Evolutionary conservation across 2,888 invertebrate species (phyloP), one percentile per base, ranked within the genome.

Genomic region (Scaptomyza tumidula): DNA sequence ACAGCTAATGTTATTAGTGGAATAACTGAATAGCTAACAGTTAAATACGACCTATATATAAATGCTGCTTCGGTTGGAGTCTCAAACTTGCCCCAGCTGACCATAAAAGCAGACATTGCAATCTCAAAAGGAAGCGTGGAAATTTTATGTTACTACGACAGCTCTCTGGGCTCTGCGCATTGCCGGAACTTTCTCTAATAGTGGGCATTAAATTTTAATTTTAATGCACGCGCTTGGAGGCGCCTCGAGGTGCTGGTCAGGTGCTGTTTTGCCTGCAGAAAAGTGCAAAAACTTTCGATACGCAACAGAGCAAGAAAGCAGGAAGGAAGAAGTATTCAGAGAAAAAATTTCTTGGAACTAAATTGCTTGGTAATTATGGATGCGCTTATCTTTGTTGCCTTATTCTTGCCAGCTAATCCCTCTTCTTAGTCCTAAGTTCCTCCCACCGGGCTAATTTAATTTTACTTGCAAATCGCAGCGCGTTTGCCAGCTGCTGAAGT

Each of bases 131-230:
- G 35, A 52, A 56, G 53, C 24, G 37, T 37, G 16, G 16, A 58
- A 78, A 66, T 65, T 75, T 62, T 48, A 75, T 75, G 74, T 59
- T 75, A 77, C 43, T 71, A 55, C 54, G 60, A 31, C 46, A 58
- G 57, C 62, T 53, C 41, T 2, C 35, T 3, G 24, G 19, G 45
- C 54, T 39, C 33, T 33, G 53, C 71, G 27, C 10, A 54, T 53
- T 58, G 50, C 56, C 75, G 54, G 73, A 76, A 75, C 49, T 62
- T 41, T 41, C 62, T 61, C 49, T 70, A 66, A 74, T 83, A 83
- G 80, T 70, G 57, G 54, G 50, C 55, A 64, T 86, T 80, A 65
- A 83, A 78, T 80, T 83, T 80, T 83, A 80, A 83, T 83, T 86
- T 83, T 49, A 57, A 64, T 64, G 58, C 45, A 54, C 39, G 46